phyloP scores from a whole-genome alignment of 2,113 vertebrate genomes.

The Esox niger region DNA sequence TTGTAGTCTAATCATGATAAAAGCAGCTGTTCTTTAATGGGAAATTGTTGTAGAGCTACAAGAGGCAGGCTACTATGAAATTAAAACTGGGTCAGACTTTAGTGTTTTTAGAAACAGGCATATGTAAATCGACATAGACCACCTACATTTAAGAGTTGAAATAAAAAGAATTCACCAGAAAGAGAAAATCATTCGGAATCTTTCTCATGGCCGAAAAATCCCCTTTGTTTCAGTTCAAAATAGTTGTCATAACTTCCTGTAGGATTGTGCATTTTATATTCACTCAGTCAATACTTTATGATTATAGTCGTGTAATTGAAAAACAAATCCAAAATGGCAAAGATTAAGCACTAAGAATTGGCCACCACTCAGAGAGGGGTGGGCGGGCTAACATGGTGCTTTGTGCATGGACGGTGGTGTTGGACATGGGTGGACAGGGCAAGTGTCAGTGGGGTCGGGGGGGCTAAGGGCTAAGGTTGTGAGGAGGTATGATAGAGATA shows the following conservation, averaged over 20 bases:
- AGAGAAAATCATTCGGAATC: not conserved
- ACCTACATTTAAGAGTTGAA: not conserved
- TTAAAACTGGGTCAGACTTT: conserved; percentile 80
- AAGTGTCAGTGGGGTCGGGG: not conserved
- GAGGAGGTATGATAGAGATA: conserved; percentile 77
- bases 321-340: too few relatives aligned
- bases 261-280: too few relatives aligned
- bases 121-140: not conserved
- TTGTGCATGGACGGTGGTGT: too few relatives aligned
- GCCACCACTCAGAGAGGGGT: too few relatives aligned
- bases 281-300: too few relatives aligned
- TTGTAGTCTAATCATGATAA: conserved; percentile 91
- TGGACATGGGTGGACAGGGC: not conserved
- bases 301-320: too few relatives aligned
- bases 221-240: not conserved
- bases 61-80: conserved; percentile 85
- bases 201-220: not conserved
- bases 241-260: not conserved
- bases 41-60: conserved; percentile 77
- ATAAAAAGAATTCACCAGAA: not conserved
- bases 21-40: conserved; percentile 81
- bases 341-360: too few relatives aligned
- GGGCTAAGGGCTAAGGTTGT: conserved; percentile 38
- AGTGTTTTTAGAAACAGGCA: conserved; percentile 66
- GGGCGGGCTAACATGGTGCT: not conserved